phyloP scores from a whole-genome alignment of 2,113 vertebrate species.

The Delphinapterus leucas region DNA sequence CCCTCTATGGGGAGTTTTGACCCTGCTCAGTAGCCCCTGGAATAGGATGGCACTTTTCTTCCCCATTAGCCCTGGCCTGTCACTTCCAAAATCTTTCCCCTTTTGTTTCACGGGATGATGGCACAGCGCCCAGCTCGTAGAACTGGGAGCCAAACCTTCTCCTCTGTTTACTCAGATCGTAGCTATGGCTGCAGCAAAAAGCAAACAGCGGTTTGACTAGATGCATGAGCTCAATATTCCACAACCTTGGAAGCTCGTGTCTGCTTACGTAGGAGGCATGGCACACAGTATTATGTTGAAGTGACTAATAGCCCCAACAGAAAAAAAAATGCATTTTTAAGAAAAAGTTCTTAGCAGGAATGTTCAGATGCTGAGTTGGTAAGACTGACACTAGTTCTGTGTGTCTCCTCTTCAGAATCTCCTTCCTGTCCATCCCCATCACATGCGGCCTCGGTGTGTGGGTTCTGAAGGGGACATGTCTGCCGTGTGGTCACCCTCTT shows the following conservation, averaged over 20 bases:
- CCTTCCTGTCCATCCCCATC: accelerated
- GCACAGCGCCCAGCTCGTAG: background rate
- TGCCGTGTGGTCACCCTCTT: background rate
- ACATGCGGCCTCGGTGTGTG: accelerated
- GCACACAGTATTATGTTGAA: background rate
- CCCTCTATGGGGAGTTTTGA: background rate
- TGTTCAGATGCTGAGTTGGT: background rate
- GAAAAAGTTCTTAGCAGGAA: background rate
- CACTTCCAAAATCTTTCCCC: background rate
- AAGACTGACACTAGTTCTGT: background rate
- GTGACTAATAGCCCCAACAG: background rate
- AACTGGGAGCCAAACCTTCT: background rate
- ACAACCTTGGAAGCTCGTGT: background rate
- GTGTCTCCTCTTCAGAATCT: background rate
- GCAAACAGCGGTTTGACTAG: constrained; percentile 53
- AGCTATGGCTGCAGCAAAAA: constrained; percentile 62
- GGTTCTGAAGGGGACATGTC: background rate
- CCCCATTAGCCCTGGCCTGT: background rate
- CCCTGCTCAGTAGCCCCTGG: background rate
- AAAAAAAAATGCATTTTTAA: background rate
- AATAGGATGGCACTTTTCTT: background rate
- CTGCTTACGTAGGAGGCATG: constrained; percentile 25
- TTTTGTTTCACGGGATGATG: constrained; percentile 34
- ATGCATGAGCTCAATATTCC: background rate
- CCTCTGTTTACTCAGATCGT: constrained; percentile 55